Evolutionary conservation across 2,888 invertebrate species (phyloP), one percentile per base, ranked within the genome.

Genomic region (Autographa gamma): DNA sequence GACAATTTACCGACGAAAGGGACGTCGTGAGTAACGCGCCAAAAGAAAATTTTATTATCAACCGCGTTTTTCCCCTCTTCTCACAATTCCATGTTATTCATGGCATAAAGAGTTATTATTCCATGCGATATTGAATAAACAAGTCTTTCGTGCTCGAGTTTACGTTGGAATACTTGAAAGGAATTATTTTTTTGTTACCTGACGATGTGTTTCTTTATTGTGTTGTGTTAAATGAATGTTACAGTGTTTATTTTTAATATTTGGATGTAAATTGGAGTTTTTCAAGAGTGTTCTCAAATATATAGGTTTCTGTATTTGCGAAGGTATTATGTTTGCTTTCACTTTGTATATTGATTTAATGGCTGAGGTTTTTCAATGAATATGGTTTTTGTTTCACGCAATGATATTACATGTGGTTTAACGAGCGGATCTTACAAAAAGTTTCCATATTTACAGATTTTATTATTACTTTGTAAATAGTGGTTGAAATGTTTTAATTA

Each of bases 1-100:
- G 85, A 88, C 80, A 89, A 88, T 88, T 86, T 87, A 81, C 82
- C 68, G 78, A 73, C 76, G 83, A 85, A 89, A 88, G 82, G 74
- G 80, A 85, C 86, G 81, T 79, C 81, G 69, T 84, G 80, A 83
- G 77, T 85, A 85, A 86, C 82, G 79, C 80, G 82, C 75, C 74
- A 75, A 76, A 80, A 82, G 78, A 82, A 84, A 85, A 86, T 88
- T 86, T 85, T 88, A 88, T 90, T 87, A 87, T 81, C 81, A 80
- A 84, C 82, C 80, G 65, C 67, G 69, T 76, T 81, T 84, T 38
- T 85, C 82, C 74, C 79, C 73, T 80, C 77, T 79, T 74, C 82
- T 81, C 72, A 83, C 76, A 84, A 84, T 86, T 85, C 79, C 79
- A 80, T 82, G 82, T 86, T 85, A 86, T 86, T 85, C 86, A 84